Base-by-base conservation (phyloP, 2,797 vertebrate genomes). In the Momotus momota region DNA sequence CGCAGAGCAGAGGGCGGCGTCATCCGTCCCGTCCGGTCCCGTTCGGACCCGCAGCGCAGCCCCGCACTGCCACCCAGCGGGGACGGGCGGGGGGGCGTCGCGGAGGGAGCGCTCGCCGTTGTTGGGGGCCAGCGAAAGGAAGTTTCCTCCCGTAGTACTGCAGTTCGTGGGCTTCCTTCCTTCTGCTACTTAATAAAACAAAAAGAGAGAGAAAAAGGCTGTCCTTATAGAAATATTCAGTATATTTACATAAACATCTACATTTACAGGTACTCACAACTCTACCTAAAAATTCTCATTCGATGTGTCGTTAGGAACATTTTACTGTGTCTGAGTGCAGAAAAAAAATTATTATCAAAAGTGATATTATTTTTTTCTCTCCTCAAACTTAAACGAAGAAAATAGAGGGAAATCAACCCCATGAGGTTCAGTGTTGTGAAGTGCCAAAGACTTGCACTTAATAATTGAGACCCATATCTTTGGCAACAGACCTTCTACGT, bases 291-390 rank as follows among this genome's bases (percentile, higher is more conserved):
- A 57, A 67, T 33, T 77, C 4, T 61, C 43, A 16, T 45, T 71
- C n/a, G 46, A 0, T 51, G 15, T 49, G 14, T 20, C 31, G 54
- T 13, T 43, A 74, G 9, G 33, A 91, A 81, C 3, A 54, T 62
- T 73, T 67, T 41, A 48, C 20, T 49, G 2, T 21, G 12, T 27
- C 21, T 82, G 10, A 49, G 33, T 9, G 8, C 0, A 2, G 15
- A 23, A 43, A 80, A 45, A 46, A 5, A 4, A 20, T 49, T 26
- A 38, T 49, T 40, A 25, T 29, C 33, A 46, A 31, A 82, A 73
- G 11, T 21, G 1, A 22, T 3, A 19, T 12, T 29, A 33, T 26
- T n/a, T 12, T 16, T 11, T 12, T 55, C 41, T 4, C 1, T 2
- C 35, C 18, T 1, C 2, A 45, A 77, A 25, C 3, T 41, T 86